A percentile compares a stretch with the other conserved stretches of the same genome.
Evolutionary conservation across 1,140 invertebrate genomes (phyloP).

Genomic region (Macrocentrus cingulum): DNA sequence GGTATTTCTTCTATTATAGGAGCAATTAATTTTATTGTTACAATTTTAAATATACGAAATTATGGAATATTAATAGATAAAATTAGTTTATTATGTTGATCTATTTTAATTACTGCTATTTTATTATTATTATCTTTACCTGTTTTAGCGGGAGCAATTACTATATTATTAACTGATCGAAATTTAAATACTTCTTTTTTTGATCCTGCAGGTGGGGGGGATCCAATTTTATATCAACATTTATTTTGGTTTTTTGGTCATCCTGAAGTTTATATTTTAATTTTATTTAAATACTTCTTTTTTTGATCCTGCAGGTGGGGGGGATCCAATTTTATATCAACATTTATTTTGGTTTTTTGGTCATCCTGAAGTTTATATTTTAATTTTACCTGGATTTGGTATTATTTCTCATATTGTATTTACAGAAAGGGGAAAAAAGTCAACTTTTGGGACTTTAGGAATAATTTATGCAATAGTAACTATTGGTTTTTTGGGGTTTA

Average conservation of each 20-base stretch:
- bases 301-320: constrained; percentile 68
- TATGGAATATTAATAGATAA: constrained; percentile 57
- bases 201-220: constrained; percentile 67
- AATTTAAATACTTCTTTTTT: constrained; percentile 74
- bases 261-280: constrained; percentile 77
- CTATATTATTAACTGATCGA: constrained; percentile 71
- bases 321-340: constrained; percentile 73
- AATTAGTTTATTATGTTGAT: constrained; percentile 67
- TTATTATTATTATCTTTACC: constrained; percentile 68
- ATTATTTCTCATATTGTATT: constrained; percentile 68
- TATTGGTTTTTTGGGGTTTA: constrained; percentile 69
- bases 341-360: constrained; percentile 82
- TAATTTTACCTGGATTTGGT: constrained; percentile 67
- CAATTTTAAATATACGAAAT: constrained; percentile 63
- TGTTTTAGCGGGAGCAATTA: constrained; percentile 73
- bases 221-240: constrained; percentile 75
- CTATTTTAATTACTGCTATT: constrained; percentile 69
- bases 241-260: constrained; percentile 81
- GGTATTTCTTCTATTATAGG: constrained; percentile 70
- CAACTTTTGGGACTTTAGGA: constrained; percentile 63
- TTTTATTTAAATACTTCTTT: constrained; percentile 68
- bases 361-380: constrained; percentile 77
- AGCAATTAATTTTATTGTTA: constrained; percentile 68
- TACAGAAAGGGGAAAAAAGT: constrained; percentile 63
- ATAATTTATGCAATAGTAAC: constrained; percentile 68